Evolutionary conservation across 2,888 invertebrate genomes (phyloP).

Genomic region (Lepidochrysops patricia): DNA sequence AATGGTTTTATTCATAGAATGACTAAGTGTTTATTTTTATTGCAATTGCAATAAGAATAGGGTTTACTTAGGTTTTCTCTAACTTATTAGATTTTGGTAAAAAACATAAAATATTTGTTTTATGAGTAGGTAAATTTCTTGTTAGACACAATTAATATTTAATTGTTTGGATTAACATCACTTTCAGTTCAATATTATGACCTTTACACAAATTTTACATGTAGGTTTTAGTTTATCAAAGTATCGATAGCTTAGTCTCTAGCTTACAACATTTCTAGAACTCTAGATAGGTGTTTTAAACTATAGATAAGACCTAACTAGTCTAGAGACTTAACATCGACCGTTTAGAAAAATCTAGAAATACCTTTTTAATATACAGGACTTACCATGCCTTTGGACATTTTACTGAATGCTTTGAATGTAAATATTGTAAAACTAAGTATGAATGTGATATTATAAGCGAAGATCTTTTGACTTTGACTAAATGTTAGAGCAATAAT

Average conservation of each 20-base stretch:
- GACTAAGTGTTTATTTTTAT: neutral
- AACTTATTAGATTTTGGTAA: too few species aligned
- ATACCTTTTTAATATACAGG: constrained; percentile 1
- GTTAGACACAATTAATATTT: too few species aligned
- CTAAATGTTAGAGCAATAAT: too few species aligned
- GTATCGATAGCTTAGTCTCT: neutral
- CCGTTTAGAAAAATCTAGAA: constrained; percentile 12
- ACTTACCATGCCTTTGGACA: constrained; percentile 27
- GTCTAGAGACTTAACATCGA: neutral
- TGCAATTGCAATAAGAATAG: too few species aligned
- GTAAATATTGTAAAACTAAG: constrained; percentile 25
- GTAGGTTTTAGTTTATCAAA: neutral
- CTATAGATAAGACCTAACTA: neutral
- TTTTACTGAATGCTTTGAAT: constrained; percentile 31
- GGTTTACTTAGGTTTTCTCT: too few species aligned
- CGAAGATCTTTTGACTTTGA: constrained; percentile 8
- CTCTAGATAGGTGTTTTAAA: neutral
- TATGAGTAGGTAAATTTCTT: too few species aligned
- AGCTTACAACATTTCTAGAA: neutral
- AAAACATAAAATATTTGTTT: too few species aligned
- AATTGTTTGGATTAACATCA: too few species aligned
- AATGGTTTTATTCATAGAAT: neutral
- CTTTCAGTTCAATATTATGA: too few species aligned
- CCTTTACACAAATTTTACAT: too few species aligned
- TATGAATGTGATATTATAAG: constrained; percentile 1